Conservation (phyloP, 2,113 vertebrate genomes). For the Corythaeola cristata region DNA sequence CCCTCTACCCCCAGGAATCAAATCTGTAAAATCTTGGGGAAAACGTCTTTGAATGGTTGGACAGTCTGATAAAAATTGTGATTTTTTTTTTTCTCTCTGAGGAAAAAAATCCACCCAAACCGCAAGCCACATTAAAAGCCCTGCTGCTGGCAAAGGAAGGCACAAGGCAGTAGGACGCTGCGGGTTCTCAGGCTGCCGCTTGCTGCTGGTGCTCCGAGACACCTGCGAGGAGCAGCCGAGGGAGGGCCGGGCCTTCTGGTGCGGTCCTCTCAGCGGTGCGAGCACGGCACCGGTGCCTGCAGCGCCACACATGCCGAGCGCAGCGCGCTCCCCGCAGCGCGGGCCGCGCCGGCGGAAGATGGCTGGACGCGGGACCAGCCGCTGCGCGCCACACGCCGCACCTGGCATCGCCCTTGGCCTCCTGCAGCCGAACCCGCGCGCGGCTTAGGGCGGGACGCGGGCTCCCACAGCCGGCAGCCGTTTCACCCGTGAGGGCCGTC, state of each 20-base stretch:
- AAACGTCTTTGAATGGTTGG: not conserved
- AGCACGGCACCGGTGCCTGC: not conserved
- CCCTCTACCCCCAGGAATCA: not conserved
- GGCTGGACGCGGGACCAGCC: rapidly evolving
- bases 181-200: rapidly evolving
- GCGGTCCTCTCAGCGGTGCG: not conserved
- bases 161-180: rapidly evolving
- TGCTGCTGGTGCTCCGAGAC: not conserved
- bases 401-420: no score
- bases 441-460: not conserved
- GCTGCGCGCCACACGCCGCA: no score
- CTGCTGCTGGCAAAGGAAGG: not conserved
- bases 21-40: not conserved
- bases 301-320: not conserved
- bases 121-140: not conserved
- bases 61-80: not conserved
- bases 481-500: rapidly evolving
- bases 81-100: not conserved
- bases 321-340: rapidly evolving
- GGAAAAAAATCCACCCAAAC: not conserved
- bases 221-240: not conserved
- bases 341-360: rapidly evolving
- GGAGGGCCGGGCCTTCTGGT: not conserved
- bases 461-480: no score
- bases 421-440: not conserved